phyloP scores from a whole-genome alignment of 1,140 invertebrate species.

The Branchinecta lynchi region DNA sequence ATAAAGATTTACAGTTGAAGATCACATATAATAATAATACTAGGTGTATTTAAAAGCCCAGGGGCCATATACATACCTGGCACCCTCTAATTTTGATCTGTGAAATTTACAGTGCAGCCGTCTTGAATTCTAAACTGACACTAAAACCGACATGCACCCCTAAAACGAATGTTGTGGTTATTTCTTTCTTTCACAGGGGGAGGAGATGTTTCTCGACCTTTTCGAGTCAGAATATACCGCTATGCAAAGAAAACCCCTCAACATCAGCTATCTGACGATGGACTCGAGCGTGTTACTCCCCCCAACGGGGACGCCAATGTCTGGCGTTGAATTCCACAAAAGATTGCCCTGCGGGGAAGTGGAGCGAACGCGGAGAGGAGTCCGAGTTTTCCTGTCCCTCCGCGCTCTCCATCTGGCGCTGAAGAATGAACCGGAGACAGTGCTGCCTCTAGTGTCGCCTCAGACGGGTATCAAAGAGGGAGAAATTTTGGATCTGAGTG shows the following conservation, averaged over 20 bases:
- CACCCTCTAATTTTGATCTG: background rate
- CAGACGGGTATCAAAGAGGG: constrained; percentile 73
- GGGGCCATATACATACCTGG: too few relatives aligned
- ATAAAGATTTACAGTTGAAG: too few relatives aligned
- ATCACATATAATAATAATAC: too few relatives aligned
- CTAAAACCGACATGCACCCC: too few relatives aligned
- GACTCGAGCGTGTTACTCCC: constrained; percentile 91
- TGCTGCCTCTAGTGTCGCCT: constrained; percentile 83
- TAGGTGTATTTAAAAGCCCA: too few relatives aligned
- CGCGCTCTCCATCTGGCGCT: constrained; percentile 65
- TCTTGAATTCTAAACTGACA: background rate
- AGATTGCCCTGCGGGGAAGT: constrained; percentile 88
- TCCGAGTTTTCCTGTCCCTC: constrained; percentile 85
- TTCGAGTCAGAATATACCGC: constrained; percentile 96
- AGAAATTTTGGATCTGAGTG: constrained; percentile 84
- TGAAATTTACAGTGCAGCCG: background rate
- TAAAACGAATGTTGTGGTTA: too few relatives aligned
- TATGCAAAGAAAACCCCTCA: constrained; percentile 67
- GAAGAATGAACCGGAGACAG: constrained; percentile 61
- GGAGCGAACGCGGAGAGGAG: constrained; percentile 78
- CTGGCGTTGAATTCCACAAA: constrained; percentile 87
- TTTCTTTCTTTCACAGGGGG: constrained; percentile 41
- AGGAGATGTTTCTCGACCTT: constrained; percentile 96
- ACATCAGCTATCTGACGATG: constrained; percentile 85
- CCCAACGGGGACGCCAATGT: constrained; percentile 90